Base-by-base conservation (phyloP, 2,113 vertebrate species). In the Origma solitaria region DNA sequence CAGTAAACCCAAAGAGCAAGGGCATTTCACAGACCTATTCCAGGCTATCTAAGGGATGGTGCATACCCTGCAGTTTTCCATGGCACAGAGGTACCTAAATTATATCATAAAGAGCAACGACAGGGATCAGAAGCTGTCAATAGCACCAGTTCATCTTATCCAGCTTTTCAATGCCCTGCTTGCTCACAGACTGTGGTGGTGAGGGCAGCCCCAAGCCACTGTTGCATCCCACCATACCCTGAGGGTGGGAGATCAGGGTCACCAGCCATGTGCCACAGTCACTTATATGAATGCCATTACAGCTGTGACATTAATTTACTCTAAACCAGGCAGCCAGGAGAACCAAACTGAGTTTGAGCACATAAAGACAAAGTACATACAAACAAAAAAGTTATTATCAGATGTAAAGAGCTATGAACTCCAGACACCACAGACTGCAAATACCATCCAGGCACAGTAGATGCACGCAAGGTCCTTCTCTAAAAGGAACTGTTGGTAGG, bases 241-340 rank as follows among this genome's bases (percentile, higher is more conserved):
- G 53, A 7, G 23, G 60, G 20, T 30, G 51, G 33, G 68, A 64
- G 7, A 81, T 7, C 6, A 27, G 64, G 54, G 35, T 25, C 60
- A 40, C 2, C 38, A 23, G 56, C 51, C 25, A 3, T 0, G 1
- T 20, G 24, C 31, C 38, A 22, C 1, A 2, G 5, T 5, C 16
- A 21, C 16, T 53, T 24, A 14, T 8, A 64, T 21, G 25, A 86
- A 81, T 6, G 11, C 33, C 44, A 20, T 27, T 30, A 6, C 1
- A 64, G 72, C 44, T 33, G 23, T 37, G 44, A 44, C n/a, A 40
- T 31, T 37, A 2, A 25, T 35, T 35, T 66, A 38, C 54, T n/a
- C 44, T 50, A 54, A 81, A 78, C 28, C 51, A 49, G 40, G 45
- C 58, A 82, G 65, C 44, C 85, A 88, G 62, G 31, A 68, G 23